Evolutionary conservation across 1,140 invertebrate species (phyloP).

Genomic region (Heliconius hermathena): DNA sequence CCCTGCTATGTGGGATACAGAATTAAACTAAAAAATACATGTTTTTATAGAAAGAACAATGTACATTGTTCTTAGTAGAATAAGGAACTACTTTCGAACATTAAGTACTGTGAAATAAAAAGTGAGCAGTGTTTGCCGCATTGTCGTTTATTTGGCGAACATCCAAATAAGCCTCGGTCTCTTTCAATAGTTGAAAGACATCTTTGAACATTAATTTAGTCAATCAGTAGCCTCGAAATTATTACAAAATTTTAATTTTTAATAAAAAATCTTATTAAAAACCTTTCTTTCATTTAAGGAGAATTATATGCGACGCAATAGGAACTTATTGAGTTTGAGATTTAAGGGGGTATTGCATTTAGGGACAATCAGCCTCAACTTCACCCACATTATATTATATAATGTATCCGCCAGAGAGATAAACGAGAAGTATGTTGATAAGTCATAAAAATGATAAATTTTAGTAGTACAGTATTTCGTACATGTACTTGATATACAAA

Average conservation of each 20-base stretch:
- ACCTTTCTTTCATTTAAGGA: neutral
- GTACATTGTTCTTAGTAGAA: neutral
- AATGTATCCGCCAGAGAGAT: neutral
- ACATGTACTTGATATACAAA: too few relatives aligned
- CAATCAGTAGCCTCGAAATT: conserved; percentile 25
- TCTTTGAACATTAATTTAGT: conserved; percentile 22
- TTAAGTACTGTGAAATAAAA: neutral
- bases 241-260: conserved; percentile 5
- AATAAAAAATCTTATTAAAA: neutral
- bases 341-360: conserved; percentile 6
- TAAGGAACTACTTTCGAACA: conserved; percentile 20
- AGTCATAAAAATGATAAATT: neutral
- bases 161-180: conserved; percentile 19
- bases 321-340: conserved; percentile 4
- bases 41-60: too few relatives aligned
- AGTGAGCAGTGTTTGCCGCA: conserved; percentile 10
- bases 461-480: too few relatives aligned
- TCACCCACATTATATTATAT: conserved; percentile 6
- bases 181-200: neutral
- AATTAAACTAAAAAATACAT: too few relatives aligned
- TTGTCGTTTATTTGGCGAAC: conserved; percentile 24
- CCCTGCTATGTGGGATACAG: too few relatives aligned
- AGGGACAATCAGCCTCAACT: neutral
- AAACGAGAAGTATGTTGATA: neutral
- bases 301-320: conserved; percentile 4